Percentiles rank a stretch among this genome's conserved stretches.
Evolutionary conservation across 2,888 invertebrate genomes (phyloP).

Genomic region (Beris morrisii): DNA sequence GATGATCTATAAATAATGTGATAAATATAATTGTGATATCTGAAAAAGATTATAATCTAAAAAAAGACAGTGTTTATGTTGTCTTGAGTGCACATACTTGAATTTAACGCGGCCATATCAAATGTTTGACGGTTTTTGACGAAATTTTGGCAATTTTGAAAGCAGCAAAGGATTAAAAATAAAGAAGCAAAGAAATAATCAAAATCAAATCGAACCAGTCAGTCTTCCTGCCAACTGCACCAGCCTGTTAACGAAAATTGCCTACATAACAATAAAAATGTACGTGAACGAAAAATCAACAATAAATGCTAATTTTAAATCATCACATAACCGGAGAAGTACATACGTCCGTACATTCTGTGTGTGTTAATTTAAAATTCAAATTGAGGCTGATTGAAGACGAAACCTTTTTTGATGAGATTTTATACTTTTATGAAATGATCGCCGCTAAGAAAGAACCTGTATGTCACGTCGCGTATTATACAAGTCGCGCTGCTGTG

Average conservation of each 20-base stretch:
- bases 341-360: slow-evolving; percentile 2
- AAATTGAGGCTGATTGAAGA: slow-evolving; percentile 32
- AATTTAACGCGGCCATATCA: neutral
- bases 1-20: slow-evolving; percentile 4
- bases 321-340: no score
- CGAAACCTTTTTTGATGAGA: slow-evolving; percentile 31
- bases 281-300: no score
- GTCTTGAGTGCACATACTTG: neutral
- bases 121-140: neutral
- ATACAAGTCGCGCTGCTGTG: neutral
- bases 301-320: no score
- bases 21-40: slow-evolving; percentile 5
- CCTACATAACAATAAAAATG: no score
- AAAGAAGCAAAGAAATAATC: neutral
- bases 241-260: neutral
- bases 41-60: neutral
- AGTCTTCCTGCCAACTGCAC: slow-evolving; percentile 2
- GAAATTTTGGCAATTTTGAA: slow-evolving; percentile 4
- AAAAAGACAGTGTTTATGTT: neutral
- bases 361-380: slow-evolving; percentile 33
- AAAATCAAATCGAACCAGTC: neutral
- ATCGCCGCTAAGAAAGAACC: slow-evolving; percentile 11
- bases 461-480: neutral
- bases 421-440: slow-evolving; percentile 23
- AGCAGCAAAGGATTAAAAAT: no score